Evolutionary conservation across 2,888 invertebrate genomes (phyloP).

Genomic region (Mantis religiosa): DNA sequence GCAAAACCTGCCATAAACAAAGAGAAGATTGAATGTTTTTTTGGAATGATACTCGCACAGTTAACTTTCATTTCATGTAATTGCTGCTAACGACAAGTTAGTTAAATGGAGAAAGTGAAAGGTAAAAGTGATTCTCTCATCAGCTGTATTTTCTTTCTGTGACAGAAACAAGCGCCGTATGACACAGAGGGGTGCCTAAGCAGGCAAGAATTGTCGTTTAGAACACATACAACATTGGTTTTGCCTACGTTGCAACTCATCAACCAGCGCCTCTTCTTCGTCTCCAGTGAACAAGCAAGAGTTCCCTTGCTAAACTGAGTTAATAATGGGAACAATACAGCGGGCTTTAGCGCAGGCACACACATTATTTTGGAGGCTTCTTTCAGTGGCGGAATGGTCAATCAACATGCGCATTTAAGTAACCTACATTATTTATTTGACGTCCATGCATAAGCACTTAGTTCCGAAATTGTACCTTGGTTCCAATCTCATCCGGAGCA

Average conservation of each 20-base stretch:
- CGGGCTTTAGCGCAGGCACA: background rate
- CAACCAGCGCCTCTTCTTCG: background rate
- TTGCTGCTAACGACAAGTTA: background rate
- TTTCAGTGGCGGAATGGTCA: constrained; percentile 1
- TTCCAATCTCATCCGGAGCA: no score
- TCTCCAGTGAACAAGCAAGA: background rate
- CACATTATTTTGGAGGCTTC: background rate
- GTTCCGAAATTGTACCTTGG: no score
- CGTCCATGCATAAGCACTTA: no score
- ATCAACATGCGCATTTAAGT: no score
- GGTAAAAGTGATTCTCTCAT: background rate
- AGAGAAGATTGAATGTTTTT: no score
- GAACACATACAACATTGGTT: background rate
- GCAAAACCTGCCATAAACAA: no score
- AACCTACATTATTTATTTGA: no score
- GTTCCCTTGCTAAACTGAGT: constrained; percentile 1
- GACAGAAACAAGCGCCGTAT: background rate
- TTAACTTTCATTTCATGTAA: no score
- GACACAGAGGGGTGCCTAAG: background rate
- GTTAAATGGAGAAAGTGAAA: background rate
- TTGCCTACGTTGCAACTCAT: constrained; percentile 8
- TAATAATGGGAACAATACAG: constrained; percentile 14
- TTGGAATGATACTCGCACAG: no score
- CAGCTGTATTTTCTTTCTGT: background rate
- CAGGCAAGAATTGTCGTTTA: background rate